Base-by-base conservation (phyloP, 1,140 invertebrate species). In the Mizuhopecten yessoensis region DNA sequence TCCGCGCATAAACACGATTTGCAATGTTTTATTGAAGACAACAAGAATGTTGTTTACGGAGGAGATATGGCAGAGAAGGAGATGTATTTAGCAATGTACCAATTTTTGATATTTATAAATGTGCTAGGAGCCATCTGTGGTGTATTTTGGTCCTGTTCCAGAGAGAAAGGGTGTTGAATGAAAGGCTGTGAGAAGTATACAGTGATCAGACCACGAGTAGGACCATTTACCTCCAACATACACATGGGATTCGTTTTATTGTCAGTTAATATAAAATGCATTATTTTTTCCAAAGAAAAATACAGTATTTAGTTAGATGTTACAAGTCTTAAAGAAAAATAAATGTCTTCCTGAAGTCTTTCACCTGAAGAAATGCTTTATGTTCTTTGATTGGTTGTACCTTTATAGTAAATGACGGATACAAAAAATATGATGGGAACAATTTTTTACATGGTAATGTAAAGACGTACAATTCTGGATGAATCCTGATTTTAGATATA, bases 41-140 rank as follows among this genome's bases (percentile, higher is more conserved):
- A 75, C 23, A 57, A 57, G 45, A 29, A 29, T 29, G 57, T 75
- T 29, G n/a, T 29, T 75, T 13, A 45, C 29, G 57, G 57, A 49
- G 45, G 1, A 75, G 23, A 75, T 75, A 5, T 29, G n/a, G 57
- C n/a, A 17, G 57, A 13, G 29, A n/a, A 29, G 29, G 23, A 29
- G 20, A 75, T 75, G 57, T 75, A 75, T 5, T 75, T 75, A 75
- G 57, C 57, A 29, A 75, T 75, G 57, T 75, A 75, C 57, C 57
- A 75, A 75, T 75, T 75, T 75, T 75, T 75, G 57, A 75, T 75
- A 75, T 75, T 75, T 75, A 75, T 75, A 75, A 75, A 75, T 75
- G 57, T 75, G 57, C 57, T 75, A 75, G 57, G 17, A 75, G 57
- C 57, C 57, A 75, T 75, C 57, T 75, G 57, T 75, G 57, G 57